Evolutionary conservation across 2,113 vertebrate genomes (phyloP), one percentile per base, ranked within the genome.

Genomic region (Piaya cayana): DNA sequence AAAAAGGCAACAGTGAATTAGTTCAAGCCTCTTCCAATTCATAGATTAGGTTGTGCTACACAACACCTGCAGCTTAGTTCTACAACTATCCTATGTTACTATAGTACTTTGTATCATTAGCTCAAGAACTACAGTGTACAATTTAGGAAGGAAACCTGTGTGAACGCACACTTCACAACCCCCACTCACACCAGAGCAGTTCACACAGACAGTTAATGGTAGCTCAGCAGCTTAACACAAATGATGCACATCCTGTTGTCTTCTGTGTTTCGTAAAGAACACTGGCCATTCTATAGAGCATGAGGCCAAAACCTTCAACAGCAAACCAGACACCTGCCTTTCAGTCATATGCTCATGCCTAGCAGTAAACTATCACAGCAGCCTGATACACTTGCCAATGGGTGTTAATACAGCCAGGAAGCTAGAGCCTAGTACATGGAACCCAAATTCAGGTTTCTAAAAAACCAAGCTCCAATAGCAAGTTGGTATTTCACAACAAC

Each of bases 391-490:
- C 34, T 86, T 21, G n/a, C 19, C 91, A 62, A 85, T 42, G 76
- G 76, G 15, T 65, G 89, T 93, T 20, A 88, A 68, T 69, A 45
- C 37, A 78, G 92, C 36, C 67, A 92, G 76, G 47, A 82, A 95
- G 63, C 83, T 69, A 92, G 29, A 80, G 72, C 34, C 52, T 77
- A 37, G 36, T 67, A 93, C 80, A 81, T 3, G 27, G 67, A 83
- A 96, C 82, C 55, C 83, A 85, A 85, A 9, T 78, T 26, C 30
- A 94, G 49, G 36, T 88, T 80, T 96, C 90, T 93, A 87, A 92
- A 92, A 76, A 86, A 96, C 37, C 72, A 77, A 76, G 45, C 62
- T 89, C 81, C 88, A 59, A 80, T 70, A 88, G 79, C 45, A 81
- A 56, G 29, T 75, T 91, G 89, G 15, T 92, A 76, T 70, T 76